Conservation (phyloP, 1,140 invertebrate species). For the Eupristina koningsbergeri region DNA sequence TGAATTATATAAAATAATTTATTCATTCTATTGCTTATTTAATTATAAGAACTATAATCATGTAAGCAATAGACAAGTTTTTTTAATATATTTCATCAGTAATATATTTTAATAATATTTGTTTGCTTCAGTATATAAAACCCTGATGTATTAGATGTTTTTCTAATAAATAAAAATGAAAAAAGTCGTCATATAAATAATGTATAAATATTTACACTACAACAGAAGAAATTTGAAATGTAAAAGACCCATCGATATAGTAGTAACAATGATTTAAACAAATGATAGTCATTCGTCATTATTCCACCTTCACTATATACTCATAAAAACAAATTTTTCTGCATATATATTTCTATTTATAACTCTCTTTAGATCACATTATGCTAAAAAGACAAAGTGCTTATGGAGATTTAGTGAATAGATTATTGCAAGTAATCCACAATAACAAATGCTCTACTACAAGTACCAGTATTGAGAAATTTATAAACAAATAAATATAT, state of each 20-base stretch:
- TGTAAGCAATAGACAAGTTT: too few relatives aligned
- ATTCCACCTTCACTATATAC: not conserved
- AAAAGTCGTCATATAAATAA: not conserved
- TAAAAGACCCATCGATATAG: not conserved
- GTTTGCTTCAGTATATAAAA: too few relatives aligned
- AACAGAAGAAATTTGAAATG: not conserved
- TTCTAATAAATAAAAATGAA: not conserved
- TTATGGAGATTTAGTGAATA: constrained; percentile 16
- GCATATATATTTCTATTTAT: not conserved
- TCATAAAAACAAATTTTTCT: not conserved
- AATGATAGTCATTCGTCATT: not conserved
- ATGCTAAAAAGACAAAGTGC: not conserved
- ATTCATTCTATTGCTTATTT: too few relatives aligned
- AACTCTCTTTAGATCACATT: not conserved
- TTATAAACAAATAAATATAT: not conserved
- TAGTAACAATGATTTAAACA: not conserved
- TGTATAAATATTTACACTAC: not conserved
- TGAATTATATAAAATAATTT: too few relatives aligned
- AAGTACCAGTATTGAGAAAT: not conserved
- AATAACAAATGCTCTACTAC: not conserved
- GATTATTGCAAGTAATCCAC: constrained; percentile 7
- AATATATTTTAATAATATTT: too few relatives aligned
- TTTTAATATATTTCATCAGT: too few relatives aligned
- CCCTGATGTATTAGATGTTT: not conserved
- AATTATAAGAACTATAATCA: too few relatives aligned